Evolutionary conservation across 1,140 invertebrate species (phyloP), one percentile per base, ranked within the genome.

Genomic region (Psix sp.): DNA sequence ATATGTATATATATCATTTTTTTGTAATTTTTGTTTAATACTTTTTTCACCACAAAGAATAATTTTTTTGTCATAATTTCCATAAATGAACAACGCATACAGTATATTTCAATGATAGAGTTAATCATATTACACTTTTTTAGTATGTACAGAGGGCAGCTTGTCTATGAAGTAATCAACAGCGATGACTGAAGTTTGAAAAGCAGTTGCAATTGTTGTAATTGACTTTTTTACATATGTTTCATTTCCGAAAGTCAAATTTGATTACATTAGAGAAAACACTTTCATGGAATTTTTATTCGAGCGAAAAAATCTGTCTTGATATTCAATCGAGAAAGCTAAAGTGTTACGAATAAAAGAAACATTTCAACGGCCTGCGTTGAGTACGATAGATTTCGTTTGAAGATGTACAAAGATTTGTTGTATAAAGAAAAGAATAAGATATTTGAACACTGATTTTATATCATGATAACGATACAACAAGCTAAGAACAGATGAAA

Each of bases 51-150:
- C 17, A 48, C 45, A 52, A 70, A 71, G 63, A 79, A 79, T 75
- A 78, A 71, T 66, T 74, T 49, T 51, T 62, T n/a, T 65, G 65
- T 77, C 76, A 65, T 76, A 81, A 80, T 29, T 29, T 76, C 83
- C 80, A 83, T 78, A 74, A 77, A 83, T 80, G 75, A 81, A 60
- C 82, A 86, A 86, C 80, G 79, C 80, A 71, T 85, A 85, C 80
- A 83, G 80, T 84, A 85, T 81, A 83, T 57, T 80, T 86, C 39
- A 80, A 81, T 85, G 86, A 85, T 76, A 84, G 79, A 84, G 62
- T 82, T 77, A 81, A 83, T 85, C 77, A n/a, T 39, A 80, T 82
- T 81, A 77, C 77, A 74, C 77, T 74, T 62, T 76, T 52, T 72
- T 77, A 72, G 5, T 81, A 81, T 80, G 51, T 80, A 80, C 79